A percentile compares a stretch with the other conserved stretches of the same genome.
Conservation (phyloP, 2,113 vertebrate species). For the Halcyon senegalensis region DNA sequence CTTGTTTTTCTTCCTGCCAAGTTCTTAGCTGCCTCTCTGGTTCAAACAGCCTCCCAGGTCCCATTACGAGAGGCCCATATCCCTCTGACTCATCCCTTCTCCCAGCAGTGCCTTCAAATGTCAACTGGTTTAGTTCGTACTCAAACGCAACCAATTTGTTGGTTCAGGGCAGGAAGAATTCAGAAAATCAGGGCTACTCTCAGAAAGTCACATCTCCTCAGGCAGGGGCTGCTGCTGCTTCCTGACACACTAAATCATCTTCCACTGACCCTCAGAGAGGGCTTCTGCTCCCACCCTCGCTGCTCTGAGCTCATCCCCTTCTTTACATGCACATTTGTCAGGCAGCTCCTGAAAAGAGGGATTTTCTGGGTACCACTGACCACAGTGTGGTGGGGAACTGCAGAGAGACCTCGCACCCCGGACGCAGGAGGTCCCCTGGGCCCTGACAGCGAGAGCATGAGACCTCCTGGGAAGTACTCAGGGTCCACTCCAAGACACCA, state of each 20-base stretch:
- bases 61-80: neutral
- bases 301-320: neutral
- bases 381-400: neutral
- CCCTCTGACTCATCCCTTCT: slow-evolving; percentile 16
- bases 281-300: neutral
- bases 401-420: neutral
- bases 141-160: neutral
- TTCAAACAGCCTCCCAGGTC: neutral
- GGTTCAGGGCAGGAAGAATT: neutral
- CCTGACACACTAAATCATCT: neutral
- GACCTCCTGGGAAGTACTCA: neutral
- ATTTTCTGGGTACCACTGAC: neutral
- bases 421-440: neutral
- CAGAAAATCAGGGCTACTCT: neutral
- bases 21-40: neutral
- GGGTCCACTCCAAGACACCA: neutral
- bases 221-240: neutral
- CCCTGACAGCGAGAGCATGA: neutral
- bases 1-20: neutral
- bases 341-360: neutral
- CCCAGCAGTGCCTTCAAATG: neutral
- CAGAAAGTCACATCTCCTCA: neutral
- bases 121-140: neutral
- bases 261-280: neutral
- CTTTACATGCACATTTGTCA: neutral